Percentiles rank a stretch among this genome's conserved stretches.
These are phyloP conservation scores for Microcebus tavaratra DNA, from an alignment of 2,113 vertebrate species.

Conservation along the genomic window DNA sequence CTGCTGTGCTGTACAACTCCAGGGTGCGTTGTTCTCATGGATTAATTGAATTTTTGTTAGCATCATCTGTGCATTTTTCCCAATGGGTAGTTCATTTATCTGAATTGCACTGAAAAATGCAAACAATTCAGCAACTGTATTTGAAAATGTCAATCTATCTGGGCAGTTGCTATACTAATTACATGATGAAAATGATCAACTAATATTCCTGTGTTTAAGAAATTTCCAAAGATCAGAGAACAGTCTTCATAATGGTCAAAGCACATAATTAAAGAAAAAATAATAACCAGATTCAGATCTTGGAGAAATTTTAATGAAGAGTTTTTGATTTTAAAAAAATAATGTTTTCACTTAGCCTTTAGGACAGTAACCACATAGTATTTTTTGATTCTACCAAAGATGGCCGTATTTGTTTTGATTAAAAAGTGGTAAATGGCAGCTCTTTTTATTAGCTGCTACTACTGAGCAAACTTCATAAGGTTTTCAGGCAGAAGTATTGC, in stretches of 20 bases:
- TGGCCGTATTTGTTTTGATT: neutral
- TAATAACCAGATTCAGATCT: neutral
- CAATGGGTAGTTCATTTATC: neutral
- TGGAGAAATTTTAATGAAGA: neutral
- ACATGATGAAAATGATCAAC: neutral
- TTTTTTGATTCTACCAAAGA: neutral
- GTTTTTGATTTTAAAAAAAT: neutral
- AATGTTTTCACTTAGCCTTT: neutral
- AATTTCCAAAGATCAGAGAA: neutral
- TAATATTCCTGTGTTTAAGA: neutral
- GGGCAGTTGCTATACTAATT: neutral
- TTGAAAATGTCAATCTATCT: neutral
- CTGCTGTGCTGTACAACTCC: neutral
- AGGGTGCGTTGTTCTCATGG: neutral
- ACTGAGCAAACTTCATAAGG: neutral
- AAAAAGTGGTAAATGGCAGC: neutral
- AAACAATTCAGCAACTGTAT: neutral
- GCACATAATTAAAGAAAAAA: neutral
- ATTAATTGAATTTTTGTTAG: conserved; percentile 12
- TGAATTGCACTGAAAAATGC: neutral
- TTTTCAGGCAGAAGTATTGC: neutral
- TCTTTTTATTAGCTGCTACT: neutral
- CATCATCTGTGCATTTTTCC: neutral
- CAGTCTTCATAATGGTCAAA: neutral
- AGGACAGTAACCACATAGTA: neutral